These are phyloP conservation scores for Rosalia funebris DNA, from an alignment of 2,888 invertebrate genomes.

Conservation along the genomic window DNA sequence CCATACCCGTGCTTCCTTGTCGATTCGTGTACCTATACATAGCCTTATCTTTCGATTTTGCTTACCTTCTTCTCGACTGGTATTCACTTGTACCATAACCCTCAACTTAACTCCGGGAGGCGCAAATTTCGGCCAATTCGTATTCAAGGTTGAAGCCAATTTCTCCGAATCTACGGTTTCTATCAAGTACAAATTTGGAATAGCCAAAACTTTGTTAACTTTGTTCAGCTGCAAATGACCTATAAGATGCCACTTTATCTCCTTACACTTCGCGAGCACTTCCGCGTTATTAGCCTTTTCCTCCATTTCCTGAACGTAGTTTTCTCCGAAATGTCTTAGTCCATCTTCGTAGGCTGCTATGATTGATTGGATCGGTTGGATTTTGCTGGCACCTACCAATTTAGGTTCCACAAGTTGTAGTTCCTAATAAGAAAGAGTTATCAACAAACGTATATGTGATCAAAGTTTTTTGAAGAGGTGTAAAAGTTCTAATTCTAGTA, in stretches of 20 bases:
- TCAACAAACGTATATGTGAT: no score
- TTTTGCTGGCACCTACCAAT: slow-evolving; percentile 94
- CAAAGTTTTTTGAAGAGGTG: no score
- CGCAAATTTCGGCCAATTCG: slow-evolving; percentile 74
- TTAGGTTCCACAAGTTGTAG: slow-evolving; percentile 70
- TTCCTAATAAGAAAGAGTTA: slow-evolving; percentile 67
- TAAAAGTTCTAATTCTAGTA: no score
- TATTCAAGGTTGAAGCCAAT: slow-evolving; percentile 82
- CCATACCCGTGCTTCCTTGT: no score
- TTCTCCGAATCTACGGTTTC: slow-evolving; percentile 91
- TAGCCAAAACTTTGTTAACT: slow-evolving; percentile 80
- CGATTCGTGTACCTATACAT: no score
- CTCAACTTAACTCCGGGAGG: slow-evolving; percentile 72
- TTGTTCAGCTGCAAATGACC: slow-evolving; percentile 96
- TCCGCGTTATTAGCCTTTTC: slow-evolving; percentile 79
- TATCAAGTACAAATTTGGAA: slow-evolving; percentile 83
- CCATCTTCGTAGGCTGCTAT: slow-evolving; percentile 87
- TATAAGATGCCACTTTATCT: slow-evolving; percentile 98
- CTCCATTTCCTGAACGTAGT: slow-evolving; percentile 90
- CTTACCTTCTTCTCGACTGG: slow-evolving; percentile 89
- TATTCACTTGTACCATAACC: slow-evolving; percentile 95
- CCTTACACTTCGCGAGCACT: slow-evolving; percentile 82
- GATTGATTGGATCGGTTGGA: slow-evolving; percentile 83
- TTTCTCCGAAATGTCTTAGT: slow-evolving; percentile 96
- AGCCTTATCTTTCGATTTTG: background rate